phyloP scores from a whole-genome alignment of 1,140 invertebrate species.

The Eriocheir sinensis region DNA sequence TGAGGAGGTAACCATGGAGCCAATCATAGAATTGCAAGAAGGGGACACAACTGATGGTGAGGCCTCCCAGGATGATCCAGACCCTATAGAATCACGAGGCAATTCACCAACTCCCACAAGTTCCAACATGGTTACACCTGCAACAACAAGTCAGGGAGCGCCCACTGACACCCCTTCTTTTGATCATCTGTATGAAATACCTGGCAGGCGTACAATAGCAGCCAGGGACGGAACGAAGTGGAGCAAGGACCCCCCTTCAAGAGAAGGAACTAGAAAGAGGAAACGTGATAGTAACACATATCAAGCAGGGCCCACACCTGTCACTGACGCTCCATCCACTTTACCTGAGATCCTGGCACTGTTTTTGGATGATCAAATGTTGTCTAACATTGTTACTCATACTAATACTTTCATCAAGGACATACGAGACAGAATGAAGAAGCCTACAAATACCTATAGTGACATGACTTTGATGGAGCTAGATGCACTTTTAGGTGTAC shows the following conservation, averaged over 20 bases:
- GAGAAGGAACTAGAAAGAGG: background rate
- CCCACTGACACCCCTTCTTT: background rate
- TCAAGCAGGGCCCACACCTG: background rate
- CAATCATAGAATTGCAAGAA: background rate
- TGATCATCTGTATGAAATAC: background rate
- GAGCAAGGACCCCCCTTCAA: constrained; percentile 30
- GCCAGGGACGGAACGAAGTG: constrained; percentile 13
- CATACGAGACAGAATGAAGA: background rate
- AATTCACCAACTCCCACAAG: background rate
- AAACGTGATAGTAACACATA: background rate
- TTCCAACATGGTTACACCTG: background rate
- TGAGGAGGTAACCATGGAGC: background rate
- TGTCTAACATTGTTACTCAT: background rate
- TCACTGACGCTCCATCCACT: background rate
- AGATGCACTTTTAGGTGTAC: constrained; percentile 5
- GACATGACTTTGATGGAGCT: constrained; percentile 28
- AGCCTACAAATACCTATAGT: background rate
- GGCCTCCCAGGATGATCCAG: background rate
- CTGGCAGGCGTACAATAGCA: background rate
- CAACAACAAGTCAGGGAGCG: background rate
- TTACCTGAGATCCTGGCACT: background rate
- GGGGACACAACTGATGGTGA: background rate
- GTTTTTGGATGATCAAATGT: constrained; percentile 3
- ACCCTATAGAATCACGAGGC: background rate
- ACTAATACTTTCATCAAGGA: constrained; percentile 37